Percentiles rank a stretch among this genome's conserved stretches.
Evolutionary conservation across 2,888 invertebrate species (phyloP).

Genomic region (Hydroisotoma schaefferi): DNA sequence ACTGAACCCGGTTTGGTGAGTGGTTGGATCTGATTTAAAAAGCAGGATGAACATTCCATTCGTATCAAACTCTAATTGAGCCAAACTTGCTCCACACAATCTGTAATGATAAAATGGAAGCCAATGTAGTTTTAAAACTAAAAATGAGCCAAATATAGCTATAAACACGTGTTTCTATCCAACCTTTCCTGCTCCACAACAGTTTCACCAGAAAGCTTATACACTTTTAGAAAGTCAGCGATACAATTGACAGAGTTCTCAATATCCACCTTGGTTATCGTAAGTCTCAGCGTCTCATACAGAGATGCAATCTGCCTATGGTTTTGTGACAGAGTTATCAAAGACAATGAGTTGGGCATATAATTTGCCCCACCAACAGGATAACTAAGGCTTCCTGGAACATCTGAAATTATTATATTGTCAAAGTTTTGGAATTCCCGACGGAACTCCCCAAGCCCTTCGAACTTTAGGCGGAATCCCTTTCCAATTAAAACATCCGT

Average conservation of each 20-base stretch:
- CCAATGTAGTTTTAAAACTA: neutral
- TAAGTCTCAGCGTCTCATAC: neutral
- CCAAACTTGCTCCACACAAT: neutral
- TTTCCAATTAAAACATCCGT: neutral
- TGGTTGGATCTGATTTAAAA: conserved; percentile 1
- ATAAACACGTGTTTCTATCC: neutral
- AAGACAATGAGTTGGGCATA: neutral
- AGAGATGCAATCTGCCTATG: neutral
- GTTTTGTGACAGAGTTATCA: neutral
- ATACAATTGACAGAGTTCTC: neutral
- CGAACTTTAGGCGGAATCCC: conserved; percentile 11
- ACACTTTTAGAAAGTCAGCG: conserved; percentile 4
- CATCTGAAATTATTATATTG: neutral
- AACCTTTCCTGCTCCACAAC: neutral
- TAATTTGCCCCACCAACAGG: neutral
- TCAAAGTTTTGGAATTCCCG: neutral
- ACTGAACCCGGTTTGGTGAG: neutral
- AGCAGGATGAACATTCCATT: neutral
- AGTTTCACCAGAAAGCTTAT: neutral
- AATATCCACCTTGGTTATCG: neutral
- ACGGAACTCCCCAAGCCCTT: neutral
- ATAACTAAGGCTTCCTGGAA: neutral
- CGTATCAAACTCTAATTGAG: neutral
- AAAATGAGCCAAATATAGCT: too few relatives aligned
- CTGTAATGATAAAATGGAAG: conserved; percentile 2